phyloP scores from a whole-genome alignment of 1,140 invertebrate species.

The Conopomorpha cramerella region DNA sequence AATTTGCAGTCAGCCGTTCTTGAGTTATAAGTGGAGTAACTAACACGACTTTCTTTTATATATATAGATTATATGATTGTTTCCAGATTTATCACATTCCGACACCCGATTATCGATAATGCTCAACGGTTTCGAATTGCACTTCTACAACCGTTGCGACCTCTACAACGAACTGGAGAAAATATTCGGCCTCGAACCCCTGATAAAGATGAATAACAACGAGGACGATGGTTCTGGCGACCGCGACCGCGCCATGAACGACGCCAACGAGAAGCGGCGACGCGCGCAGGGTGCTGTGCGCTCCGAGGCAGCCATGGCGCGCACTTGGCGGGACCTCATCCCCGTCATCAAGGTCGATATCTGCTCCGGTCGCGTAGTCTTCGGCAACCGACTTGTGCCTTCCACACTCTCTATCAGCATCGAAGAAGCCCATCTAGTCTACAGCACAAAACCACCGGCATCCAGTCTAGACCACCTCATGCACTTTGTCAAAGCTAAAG shows the following conservation, averaged over 20 bases:
- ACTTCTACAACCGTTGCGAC: constrained; percentile 93
- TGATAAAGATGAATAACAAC: constrained; percentile 71
- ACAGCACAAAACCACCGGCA: constrained; percentile 93
- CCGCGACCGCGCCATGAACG: constrained; percentile 64
- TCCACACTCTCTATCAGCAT: constrained; percentile 91
- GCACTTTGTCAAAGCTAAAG: constrained; percentile 94
- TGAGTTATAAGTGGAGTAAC: too few species aligned
- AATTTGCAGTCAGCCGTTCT: too few species aligned
- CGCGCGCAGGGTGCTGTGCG: constrained; percentile 67
- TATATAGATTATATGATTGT: too few species aligned
- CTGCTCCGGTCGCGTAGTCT: constrained; percentile 87
- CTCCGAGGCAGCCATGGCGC: constrained; percentile 75
- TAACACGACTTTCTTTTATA: too few species aligned
- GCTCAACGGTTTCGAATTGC: constrained; percentile 94
- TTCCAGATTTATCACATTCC: constrained; percentile 91
- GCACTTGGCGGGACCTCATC: constrained; percentile 94
- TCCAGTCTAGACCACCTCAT: constrained; percentile 93
- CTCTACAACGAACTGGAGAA: constrained; percentile 89
- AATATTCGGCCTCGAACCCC: constrained; percentile 82
- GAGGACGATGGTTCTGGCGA: constrained; percentile 43
- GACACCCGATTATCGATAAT: constrained; percentile 92
- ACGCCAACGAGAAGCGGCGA: constrained; percentile 62
- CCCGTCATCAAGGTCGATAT: constrained; percentile 96
- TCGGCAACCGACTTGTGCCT: constrained; percentile 95
- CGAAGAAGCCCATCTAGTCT: constrained; percentile 93